phyloP scores from a whole-genome alignment of 2,797 vertebrate genomes.

The Clarias pachynema region DNA sequence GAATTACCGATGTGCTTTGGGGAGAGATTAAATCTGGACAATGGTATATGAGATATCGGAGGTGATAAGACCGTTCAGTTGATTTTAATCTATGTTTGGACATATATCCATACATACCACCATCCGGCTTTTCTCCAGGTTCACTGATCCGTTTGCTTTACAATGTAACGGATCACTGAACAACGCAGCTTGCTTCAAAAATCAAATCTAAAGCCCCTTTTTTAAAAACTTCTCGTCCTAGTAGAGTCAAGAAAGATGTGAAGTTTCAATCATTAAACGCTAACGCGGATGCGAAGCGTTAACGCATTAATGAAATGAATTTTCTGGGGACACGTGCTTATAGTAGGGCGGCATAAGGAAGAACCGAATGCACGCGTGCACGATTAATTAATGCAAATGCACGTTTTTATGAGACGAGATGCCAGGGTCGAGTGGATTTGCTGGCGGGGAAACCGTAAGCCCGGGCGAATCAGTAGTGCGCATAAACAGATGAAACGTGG shows the following conservation, averaged over 20 bases:
- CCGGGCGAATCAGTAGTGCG: constrained; percentile 18
- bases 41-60: not conserved
- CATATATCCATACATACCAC: no score
- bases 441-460: not conserved
- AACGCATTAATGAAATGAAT: constrained; percentile 1
- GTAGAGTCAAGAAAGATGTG: not conserved
- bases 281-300: not conserved
- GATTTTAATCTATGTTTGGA: not conserved
- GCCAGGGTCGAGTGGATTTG: constrained; percentile 18
- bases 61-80: not conserved
- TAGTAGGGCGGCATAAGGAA: not conserved
- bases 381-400: constrained; percentile 4
- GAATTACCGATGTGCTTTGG: not conserved
- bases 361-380: not conserved
- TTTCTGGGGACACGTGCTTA: not conserved
- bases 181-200: not conserved
- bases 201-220: constrained; percentile 1
- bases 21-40: no score
- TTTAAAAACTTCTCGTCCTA: not conserved
- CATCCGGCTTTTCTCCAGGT: not conserved
- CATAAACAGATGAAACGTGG: constrained; percentile 38
- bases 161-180: not conserved
- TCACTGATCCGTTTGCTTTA: not conserved
- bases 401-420: constrained; percentile 8
- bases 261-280: constrained; percentile 11